These are phyloP conservation scores for Lithosia quadra DNA, from an alignment of 2,888 invertebrate species.

Conservation along the genomic window DNA sequence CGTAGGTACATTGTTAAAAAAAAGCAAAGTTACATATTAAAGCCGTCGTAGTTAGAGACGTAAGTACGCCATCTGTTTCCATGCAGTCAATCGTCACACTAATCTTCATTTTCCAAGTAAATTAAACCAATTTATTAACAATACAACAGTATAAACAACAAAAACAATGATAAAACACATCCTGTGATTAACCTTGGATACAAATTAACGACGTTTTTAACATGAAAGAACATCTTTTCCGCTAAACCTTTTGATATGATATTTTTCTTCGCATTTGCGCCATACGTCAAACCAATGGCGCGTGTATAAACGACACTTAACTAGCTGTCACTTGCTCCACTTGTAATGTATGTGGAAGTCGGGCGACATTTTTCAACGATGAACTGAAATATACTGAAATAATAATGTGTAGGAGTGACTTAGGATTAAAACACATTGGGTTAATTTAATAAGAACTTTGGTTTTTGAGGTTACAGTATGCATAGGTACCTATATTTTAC, in stretches of 20 bases:
- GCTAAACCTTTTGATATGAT: slow-evolving; percentile 13
- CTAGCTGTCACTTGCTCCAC: slow-evolving; percentile 59
- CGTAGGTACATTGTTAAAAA: too few relatives aligned
- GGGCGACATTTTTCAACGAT: slow-evolving; percentile 56
- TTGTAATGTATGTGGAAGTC: slow-evolving; percentile 57
- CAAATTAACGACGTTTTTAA: slow-evolving; percentile 15
- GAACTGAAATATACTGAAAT: slow-evolving; percentile 45
- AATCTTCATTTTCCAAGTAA: not conserved
- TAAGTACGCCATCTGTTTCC: not conserved
- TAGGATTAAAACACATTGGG: slow-evolving; percentile 10
- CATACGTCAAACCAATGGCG: slow-evolving; percentile 40
- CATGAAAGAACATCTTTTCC: slow-evolving; percentile 20
- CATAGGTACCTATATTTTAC: not conserved
- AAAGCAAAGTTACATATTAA: not conserved
- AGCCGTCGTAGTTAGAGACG: not conserved
- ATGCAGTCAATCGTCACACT: not conserved
- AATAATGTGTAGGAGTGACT: slow-evolving; percentile 44
- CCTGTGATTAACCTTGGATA: slow-evolving; percentile 20
- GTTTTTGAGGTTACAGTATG: not conserved
- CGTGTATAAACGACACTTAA: slow-evolving; percentile 54
- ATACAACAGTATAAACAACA: not conserved
- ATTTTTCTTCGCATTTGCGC: slow-evolving; percentile 22
- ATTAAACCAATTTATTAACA: not conserved
- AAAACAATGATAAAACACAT: slow-evolving; percentile 16
- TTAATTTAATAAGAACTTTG: not conserved